Evolutionary conservation across 2,113 vertebrate species (phyloP), one percentile per base, ranked within the genome.

Genomic region (Tachuris rubrigastra): DNA sequence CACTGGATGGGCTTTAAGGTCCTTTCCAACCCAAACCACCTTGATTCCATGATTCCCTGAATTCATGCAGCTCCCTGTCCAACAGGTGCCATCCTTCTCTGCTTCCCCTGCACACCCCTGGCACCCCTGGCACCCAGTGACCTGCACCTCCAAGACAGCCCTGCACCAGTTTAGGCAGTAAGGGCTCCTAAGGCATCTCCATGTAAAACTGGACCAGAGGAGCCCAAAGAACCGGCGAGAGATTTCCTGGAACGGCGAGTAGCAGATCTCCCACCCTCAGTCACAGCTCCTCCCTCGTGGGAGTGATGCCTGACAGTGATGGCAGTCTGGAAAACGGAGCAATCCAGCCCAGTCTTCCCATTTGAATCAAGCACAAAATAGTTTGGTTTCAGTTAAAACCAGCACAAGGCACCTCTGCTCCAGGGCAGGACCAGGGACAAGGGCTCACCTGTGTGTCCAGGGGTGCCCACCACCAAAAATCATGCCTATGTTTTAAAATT

Each of bases 401-500:
- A 17, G 35, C 2, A 9, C 6, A 20, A 73, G 33, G 42, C 24
- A 16, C 42, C 27, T 19, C 30, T 52, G 2, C 8, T 27, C 23
- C 81, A 65, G 42, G 47, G 58, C n/a, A 53, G 68, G 49, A 30
- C 4, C 71, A 2, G 33, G 65, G 14, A 11, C 15, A 9, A 62
- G 47, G n/a, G n/a, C 55, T 56, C 55, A n/a, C 30, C 24, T 9
- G 49, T 50, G 49, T 50, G 49, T 49, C 68, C 58, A 59, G n/a
- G 59, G 25, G 37, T 27, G 59, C 39, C 37, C 67, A 39, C 3
- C 11, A 8, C 22, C 62, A 23, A 25, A 52, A 16, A 35, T 16
- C 31, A 11, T 0, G 3, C 30, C 37, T 7, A 0, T 14, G 0
- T n/a, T 41, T 14, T 10, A 30, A 16, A 25, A 44, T 6, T 9